phyloP scores from a whole-genome alignment of 1,140 invertebrate species.

The Maconellicoccus hirsutus region DNA sequence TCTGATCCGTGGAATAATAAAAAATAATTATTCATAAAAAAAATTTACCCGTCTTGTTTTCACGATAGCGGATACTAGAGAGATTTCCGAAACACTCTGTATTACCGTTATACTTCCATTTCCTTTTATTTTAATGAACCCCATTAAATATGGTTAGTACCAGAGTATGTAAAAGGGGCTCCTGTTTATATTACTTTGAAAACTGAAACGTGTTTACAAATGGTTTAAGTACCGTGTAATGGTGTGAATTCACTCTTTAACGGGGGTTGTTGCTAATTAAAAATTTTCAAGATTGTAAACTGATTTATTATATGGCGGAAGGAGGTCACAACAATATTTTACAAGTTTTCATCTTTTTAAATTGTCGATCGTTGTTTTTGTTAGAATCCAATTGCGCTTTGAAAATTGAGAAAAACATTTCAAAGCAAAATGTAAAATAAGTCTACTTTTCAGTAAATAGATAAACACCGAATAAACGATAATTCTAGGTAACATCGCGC shows the following conservation, averaged over 20 bases:
- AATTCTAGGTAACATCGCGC: no score
- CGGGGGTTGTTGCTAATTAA: neutral
- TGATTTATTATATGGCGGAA: no score
- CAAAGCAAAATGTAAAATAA: no score
- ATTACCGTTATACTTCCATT: neutral
- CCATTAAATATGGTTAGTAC: conserved; percentile 5
- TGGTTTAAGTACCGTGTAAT: conserved; percentile 3
- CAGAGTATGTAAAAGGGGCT: neutral
- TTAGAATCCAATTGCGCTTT: no score
- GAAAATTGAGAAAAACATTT: no score
- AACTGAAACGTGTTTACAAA: conserved; percentile 5
- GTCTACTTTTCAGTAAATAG: no score
- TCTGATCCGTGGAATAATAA: neutral
- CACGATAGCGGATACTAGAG: neutral
- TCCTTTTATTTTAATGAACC: conserved; percentile 1
- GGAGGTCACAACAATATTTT: no score
- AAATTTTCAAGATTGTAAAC: no score
- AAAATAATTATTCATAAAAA: neutral
- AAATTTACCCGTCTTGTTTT: neutral
- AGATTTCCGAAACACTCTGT: neutral
- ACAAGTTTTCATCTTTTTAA: no score
- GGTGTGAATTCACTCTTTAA: neutral
- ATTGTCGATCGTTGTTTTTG: no score
- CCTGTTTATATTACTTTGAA: neutral
- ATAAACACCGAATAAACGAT: no score